phyloP scores from a whole-genome alignment of 2,888 invertebrate genomes.

The Hermaeophaga mercurialis region DNA sequence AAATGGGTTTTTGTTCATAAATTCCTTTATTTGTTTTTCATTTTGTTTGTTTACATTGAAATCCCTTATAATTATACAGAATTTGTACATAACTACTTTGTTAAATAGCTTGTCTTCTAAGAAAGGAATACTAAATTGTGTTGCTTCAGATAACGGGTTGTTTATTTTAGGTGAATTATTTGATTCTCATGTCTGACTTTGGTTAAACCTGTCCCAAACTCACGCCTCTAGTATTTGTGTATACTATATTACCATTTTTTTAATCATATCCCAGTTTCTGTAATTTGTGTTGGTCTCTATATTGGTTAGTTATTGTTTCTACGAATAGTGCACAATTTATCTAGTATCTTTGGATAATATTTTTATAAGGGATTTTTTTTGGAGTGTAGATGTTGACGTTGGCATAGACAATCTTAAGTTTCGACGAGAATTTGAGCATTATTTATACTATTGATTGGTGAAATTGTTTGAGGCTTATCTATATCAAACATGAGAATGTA shows the following conservation, averaged over 20 bases:
- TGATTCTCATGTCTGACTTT: no score
- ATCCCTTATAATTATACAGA: not conserved
- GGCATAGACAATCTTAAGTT: no score
- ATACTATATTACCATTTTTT: constrained; percentile 1
- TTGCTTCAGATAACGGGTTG: constrained; percentile 21
- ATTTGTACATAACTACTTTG: not conserved
- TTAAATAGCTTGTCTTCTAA: constrained; percentile 12
- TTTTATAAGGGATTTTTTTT: no score
- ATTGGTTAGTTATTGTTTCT: constrained; percentile 21
- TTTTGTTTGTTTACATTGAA: not conserved
- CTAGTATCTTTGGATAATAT: constrained; percentile 7
- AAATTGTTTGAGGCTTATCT: no score
- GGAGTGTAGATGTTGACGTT: no score
- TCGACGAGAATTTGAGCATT: no score
- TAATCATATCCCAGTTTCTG: not conserved
- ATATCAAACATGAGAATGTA: no score
- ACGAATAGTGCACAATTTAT: no score
- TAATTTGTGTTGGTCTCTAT: not conserved
- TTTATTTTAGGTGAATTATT: constrained; percentile 17
- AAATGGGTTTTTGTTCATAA: not conserved
- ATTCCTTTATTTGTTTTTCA: not conserved
- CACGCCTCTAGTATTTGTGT: constrained; percentile 3
- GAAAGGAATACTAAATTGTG: constrained; percentile 23
- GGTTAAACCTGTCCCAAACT: not conserved
- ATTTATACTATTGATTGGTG: no score